A percentile compares a stretch with the other conserved stretches of the same genome.
phyloP scores from a whole-genome alignment of 2,797 vertebrate genomes.

The Tenualosa ilisha region DNA sequence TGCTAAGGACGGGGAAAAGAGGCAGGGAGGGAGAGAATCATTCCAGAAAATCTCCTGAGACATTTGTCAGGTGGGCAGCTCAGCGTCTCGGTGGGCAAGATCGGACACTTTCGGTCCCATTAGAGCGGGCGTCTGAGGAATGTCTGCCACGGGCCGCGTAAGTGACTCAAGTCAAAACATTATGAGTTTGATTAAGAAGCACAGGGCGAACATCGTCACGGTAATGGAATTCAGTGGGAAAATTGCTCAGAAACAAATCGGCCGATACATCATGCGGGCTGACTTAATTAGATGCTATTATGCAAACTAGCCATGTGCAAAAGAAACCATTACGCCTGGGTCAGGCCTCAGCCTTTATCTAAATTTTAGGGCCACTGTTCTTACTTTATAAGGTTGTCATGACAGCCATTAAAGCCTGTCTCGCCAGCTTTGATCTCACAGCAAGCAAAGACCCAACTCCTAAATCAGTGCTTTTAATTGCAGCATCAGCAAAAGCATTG shows the following conservation, averaged over 20 bases:
- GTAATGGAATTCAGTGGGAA: constrained; percentile 57
- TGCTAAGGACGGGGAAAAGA: neutral
- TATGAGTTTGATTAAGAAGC: constrained; percentile 68
- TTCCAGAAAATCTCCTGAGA: constrained; percentile 43
- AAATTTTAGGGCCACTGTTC: constrained; percentile 52
- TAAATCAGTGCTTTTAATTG: no score
- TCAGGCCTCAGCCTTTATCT: constrained; percentile 53
- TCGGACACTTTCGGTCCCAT: constrained; percentile 56
- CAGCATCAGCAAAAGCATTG: neutral
- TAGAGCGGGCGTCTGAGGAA: constrained; percentile 59
- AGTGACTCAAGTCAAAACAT: constrained; percentile 64
- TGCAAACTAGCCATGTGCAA: constrained; percentile 66
- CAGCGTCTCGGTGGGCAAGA: constrained; percentile 43
- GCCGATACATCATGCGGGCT: constrained; percentile 62
- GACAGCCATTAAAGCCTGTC: constrained; percentile 45
- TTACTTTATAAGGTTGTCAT: constrained; percentile 55
- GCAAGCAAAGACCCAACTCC: no score
- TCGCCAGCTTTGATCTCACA: constrained; percentile 35
- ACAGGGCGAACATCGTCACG: constrained; percentile 55
- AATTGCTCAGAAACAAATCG: constrained; percentile 61
- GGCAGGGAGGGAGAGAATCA: constrained; percentile 4
- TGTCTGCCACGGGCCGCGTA: constrained; percentile 56
- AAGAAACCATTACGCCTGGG: constrained; percentile 58
- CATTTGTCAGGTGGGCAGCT: constrained; percentile 53
- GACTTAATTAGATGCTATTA: constrained; percentile 67